Evolutionary conservation across 30 jellyfish, hydroid and myxozoan species (phyloP).

Genomic region (Turritopsis rubra): DNA sequence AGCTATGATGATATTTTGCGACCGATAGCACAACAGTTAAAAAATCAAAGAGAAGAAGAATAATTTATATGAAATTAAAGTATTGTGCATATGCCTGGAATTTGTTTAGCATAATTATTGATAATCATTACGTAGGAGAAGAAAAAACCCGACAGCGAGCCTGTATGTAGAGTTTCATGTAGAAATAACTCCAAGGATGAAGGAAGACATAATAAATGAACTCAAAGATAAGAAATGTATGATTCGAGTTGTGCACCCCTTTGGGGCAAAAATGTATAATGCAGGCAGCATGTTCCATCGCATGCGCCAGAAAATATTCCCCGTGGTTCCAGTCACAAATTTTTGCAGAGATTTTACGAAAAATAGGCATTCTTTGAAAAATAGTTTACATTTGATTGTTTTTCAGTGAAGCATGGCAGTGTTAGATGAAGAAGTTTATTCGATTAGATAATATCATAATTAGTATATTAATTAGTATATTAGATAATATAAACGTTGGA

Average conservation of each 20-base stretch:
- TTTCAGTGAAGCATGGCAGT: no score
- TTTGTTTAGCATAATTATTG: neutral
- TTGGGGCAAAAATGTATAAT: no score
- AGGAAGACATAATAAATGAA: slow-evolving; percentile 7
- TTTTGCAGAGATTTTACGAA: no score
- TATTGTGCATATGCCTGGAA: slow-evolving; percentile 5
- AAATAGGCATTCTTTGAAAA: no score
- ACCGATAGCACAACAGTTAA: slow-evolving; percentile 1
- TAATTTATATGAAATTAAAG: neutral
- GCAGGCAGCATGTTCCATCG: no score
- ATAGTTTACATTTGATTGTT: no score
- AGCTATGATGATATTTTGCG: neutral
- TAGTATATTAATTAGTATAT: no score
- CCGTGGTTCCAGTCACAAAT: no score
- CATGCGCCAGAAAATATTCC: no score
- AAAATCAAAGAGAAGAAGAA: neutral
- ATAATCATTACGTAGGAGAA: neutral
- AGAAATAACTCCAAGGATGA: neutral
- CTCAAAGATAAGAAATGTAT: neutral
- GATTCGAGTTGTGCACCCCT: neutral
- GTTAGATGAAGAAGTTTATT: no score
- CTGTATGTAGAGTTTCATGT: neutral
- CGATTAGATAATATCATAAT: no score
- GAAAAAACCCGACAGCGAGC: slow-evolving; percentile 6
- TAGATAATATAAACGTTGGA: no score